Evolutionary conservation across 1,140 invertebrate genomes (phyloP).

Genomic region (Pseudomyrmex sp.): DNA sequence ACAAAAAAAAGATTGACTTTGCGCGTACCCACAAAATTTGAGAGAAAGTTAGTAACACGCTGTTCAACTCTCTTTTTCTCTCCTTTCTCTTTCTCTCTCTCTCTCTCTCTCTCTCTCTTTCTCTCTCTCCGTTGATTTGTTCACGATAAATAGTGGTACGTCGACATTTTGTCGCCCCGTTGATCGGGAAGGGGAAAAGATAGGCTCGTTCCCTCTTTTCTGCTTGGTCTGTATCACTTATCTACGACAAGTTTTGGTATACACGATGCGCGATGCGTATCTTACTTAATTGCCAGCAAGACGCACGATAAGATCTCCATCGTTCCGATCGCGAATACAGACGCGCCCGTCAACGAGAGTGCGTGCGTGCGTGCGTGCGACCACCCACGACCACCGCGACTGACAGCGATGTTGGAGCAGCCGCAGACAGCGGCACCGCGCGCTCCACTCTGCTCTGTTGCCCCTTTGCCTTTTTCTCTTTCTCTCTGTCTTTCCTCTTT

Average conservation of each 20-base stretch:
- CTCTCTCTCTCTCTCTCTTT: constrained; percentile 21
- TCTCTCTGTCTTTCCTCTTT: background rate
- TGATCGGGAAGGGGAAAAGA: background rate
- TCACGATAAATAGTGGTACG: constrained; percentile 54
- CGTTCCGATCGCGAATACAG: constrained; percentile 54
- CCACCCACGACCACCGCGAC: constrained; percentile 63
- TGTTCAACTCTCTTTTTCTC: constrained; percentile 61
- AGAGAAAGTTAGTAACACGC: constrained; percentile 41
- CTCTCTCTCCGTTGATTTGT: constrained; percentile 6
- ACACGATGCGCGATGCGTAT: constrained; percentile 39
- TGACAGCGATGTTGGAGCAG: constrained; percentile 56
- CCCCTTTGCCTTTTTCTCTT: background rate
- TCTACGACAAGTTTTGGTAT: constrained; percentile 8
- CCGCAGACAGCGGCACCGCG: constrained; percentile 53
- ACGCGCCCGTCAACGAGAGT: constrained; percentile 58
- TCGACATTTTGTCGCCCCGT: constrained; percentile 54
- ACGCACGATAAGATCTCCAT: constrained; percentile 63
- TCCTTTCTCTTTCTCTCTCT: constrained; percentile 22
- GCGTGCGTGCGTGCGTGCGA: constrained; percentile 53
- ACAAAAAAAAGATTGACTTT: constrained; percentile 55
- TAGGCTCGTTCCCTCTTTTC: background rate
- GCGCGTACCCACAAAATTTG: constrained; percentile 66
- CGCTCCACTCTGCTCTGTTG: constrained; percentile 34
- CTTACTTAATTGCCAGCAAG: constrained; percentile 60
- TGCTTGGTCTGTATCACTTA: constrained; percentile 14